Percentiles rank a stretch among this genome's conserved stretches.
Evolutionary conservation across 2,113 vertebrate genomes (phyloP).

Genomic region (Phaethon lepturus): DNA sequence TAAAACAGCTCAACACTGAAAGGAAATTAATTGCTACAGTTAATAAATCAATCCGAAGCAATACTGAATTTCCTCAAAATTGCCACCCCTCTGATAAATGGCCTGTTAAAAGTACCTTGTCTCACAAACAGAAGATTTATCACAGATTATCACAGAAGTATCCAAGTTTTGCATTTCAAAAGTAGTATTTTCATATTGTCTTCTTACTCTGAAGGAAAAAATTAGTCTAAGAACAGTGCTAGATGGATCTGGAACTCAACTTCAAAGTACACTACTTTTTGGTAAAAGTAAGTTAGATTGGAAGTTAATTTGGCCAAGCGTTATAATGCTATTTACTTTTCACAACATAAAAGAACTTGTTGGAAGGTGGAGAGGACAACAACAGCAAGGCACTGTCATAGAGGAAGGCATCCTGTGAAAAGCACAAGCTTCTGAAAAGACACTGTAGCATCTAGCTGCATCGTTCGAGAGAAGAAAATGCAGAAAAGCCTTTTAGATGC

Average conservation of each 20-base stretch:
- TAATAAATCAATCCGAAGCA: background rate
- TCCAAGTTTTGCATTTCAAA: background rate
- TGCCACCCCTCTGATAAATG: background rate
- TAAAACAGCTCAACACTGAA: background rate
- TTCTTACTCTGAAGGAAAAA: background rate
- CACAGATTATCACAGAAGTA: background rate
- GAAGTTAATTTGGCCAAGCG: background rate
- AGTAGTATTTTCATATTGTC: background rate
- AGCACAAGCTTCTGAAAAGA: background rate
- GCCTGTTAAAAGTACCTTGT: background rate
- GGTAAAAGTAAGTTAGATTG: background rate
- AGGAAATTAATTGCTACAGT: background rate
- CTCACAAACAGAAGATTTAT: background rate
- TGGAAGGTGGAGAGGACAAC: background rate
- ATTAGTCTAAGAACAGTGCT: background rate
- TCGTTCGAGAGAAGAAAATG: background rate
- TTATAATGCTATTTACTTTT: background rate
- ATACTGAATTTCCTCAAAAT: background rate
- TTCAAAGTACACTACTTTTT: background rate
- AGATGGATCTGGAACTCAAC: background rate
- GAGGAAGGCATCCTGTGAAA: background rate
- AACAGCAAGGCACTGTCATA: background rate
- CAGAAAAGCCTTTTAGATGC: background rate
- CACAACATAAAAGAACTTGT: background rate
- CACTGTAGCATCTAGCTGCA: background rate